Conservation (phyloP, 2,113 vertebrate genomes). For the Canis aureus region DNA sequence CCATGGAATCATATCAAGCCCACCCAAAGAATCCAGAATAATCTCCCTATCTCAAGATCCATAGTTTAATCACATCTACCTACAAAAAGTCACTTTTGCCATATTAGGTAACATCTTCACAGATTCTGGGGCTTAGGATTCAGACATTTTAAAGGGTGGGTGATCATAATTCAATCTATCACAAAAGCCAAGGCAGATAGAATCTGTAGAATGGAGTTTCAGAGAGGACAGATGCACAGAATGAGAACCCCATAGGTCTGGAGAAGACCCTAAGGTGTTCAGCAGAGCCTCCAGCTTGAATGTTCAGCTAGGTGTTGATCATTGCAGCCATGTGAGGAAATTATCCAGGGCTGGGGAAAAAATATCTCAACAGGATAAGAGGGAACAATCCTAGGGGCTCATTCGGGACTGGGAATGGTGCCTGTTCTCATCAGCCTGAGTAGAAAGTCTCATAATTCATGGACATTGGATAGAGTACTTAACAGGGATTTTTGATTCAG, state of each 20-base stretch:
- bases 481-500: background rate
- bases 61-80: background rate
- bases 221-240: background rate
- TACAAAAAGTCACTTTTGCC: background rate
- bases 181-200: background rate
- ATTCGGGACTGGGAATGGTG: too few species aligned
- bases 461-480: background rate
- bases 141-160: background rate
- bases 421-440: background rate
- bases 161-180: background rate
- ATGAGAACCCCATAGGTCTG: rapidly evolving
- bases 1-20: rapidly evolving
- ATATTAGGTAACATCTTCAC: background rate
- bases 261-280: background rate
- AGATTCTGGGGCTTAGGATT: background rate
- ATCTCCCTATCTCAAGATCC: background rate
- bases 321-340: rapidly evolving
- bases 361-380: background rate
- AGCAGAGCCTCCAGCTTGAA: background rate
- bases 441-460: background rate
- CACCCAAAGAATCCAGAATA: background rate
- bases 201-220: background rate
- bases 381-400: too few species aligned
- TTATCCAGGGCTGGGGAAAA: background rate
- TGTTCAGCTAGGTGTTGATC: background rate